Evolutionary conservation across 2,888 invertebrate genomes (phyloP).

Genomic region (Exocentrus adspersus): DNA sequence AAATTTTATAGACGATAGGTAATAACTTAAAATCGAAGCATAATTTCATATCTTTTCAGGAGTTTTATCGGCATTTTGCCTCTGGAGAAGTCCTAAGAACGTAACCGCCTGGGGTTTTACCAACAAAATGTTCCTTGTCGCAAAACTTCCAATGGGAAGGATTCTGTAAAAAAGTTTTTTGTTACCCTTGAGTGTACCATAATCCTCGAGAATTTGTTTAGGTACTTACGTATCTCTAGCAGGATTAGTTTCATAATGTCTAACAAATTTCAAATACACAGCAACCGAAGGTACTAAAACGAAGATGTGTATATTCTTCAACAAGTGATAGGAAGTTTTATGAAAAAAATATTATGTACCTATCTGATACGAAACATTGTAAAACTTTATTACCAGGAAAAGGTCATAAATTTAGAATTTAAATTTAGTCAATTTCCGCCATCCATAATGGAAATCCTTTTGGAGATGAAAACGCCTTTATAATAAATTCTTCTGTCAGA

Average conservation of each 20-base stretch:
- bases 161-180: neutral
- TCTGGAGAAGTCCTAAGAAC: neutral
- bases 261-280: too few species aligned
- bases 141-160: neutral
- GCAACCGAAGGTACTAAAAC: too few species aligned
- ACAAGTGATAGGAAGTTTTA: too few species aligned
- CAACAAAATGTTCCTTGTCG: slow-evolving; percentile 5
- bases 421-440: neutral
- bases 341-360: too few species aligned
- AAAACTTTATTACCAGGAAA: neutral
- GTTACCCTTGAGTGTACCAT: neutral
- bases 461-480: slow-evolving; percentile 3
- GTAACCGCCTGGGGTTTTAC: slow-evolving; percentile 4
- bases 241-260: too few species aligned
- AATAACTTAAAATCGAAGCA: slow-evolving; percentile 1
- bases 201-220: too few species aligned
- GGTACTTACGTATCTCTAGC: too few species aligned
- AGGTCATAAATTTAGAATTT: neutral
- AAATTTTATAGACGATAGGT: neutral
- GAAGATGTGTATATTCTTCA: too few species aligned
- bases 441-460: slow-evolving; percentile 6
- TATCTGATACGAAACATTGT: too few species aligned
- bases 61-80: neutral
- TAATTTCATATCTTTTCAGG: slow-evolving; percentile 7
- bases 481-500: slow-evolving; percentile 33